Evolutionary conservation across 2,888 invertebrate species (phyloP).

Genomic region (Caenorhabditis zanzibari): DNA sequence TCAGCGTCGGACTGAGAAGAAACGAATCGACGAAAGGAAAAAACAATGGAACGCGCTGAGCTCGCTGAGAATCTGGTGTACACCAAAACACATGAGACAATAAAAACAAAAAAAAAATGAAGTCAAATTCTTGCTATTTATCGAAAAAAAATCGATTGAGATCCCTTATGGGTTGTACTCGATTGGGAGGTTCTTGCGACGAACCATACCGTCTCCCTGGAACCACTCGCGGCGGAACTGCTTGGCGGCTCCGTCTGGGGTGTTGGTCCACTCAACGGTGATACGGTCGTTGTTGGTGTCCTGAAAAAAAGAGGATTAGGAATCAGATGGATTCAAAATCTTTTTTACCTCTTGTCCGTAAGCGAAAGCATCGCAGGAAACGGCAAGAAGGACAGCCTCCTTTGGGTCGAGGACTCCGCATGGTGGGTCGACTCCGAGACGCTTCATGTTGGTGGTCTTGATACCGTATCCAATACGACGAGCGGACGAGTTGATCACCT

Average conservation of each 20-base stretch:
- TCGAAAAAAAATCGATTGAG: neutral
- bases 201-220: slow-evolving; percentile 78
- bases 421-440: slow-evolving; percentile 60
- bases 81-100: too few relatives aligned
- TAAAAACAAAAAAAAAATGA: neutral
- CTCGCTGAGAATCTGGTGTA: too few relatives aligned
- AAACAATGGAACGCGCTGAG: too few relatives aligned
- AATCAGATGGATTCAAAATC: slow-evolving; percentile 43
- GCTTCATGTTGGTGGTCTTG: slow-evolving; percentile 61
- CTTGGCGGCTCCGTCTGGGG: slow-evolving; percentile 73
- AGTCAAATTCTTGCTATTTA: neutral
- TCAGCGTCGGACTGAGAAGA: too few relatives aligned
- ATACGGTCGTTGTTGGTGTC: slow-evolving; percentile 76
- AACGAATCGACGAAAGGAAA: too few relatives aligned
- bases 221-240: slow-evolving; percentile 79
- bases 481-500: slow-evolving; percentile 71
- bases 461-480: slow-evolving; percentile 57
- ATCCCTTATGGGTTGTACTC: slow-evolving; percentile 65
- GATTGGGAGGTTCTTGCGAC: slow-evolving; percentile 73
- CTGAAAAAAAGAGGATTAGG: too few relatives aligned
- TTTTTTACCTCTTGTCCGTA: slow-evolving; percentile 53
- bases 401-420: slow-evolving; percentile 60
- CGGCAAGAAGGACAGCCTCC: slow-evolving; percentile 72
- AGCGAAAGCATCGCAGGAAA: slow-evolving; percentile 66
- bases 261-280: slow-evolving; percentile 77